A percentile compares a stretch with the other conserved stretches of the same genome.
Conservation (phyloP, 2,888 invertebrate genomes). For the Pimpla rufipes region DNA sequence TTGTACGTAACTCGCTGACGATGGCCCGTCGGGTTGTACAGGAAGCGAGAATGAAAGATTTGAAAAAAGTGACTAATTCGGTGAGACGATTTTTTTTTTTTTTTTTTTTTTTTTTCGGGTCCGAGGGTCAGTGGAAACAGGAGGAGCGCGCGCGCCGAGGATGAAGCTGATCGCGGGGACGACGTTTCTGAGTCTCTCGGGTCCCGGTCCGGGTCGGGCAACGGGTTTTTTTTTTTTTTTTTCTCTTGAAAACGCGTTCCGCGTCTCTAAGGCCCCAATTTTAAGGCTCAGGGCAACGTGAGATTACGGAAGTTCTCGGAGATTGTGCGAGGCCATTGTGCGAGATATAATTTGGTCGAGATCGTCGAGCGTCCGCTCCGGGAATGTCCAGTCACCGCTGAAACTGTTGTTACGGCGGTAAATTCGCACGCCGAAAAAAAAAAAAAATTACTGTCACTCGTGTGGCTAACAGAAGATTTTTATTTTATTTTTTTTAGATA, state of each 20-base stretch:
- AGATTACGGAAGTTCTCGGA: neutral
- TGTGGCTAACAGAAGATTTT: neutral
- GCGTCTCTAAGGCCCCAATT: conserved; percentile 32
- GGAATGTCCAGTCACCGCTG: conserved; percentile 6
- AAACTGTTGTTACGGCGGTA: neutral
- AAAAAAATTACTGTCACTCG: neutral
- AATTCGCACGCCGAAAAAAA: neutral
- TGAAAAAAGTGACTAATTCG: conserved; percentile 23
- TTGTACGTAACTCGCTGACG: neutral
- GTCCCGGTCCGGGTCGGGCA: conserved; percentile 38
- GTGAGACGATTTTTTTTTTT: neutral
- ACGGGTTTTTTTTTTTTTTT: conserved; percentile 44
- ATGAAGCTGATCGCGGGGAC: neutral
- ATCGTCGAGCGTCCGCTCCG: conserved; percentile 1
- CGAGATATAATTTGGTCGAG: conserved; percentile 6
- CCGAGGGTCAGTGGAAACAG: neutral
- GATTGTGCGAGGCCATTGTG: neutral
- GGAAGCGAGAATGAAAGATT: neutral
- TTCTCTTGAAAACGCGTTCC: conserved; percentile 14
- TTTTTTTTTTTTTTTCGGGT: neutral
- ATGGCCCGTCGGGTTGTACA: neutral
- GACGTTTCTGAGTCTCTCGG: neutral
- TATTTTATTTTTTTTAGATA: neutral
- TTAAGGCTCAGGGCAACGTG: conserved; percentile 3
- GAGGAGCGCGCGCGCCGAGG: neutral